Conservation (phyloP, 64 coral and sea anemone genomes). For the Montipora cactus region DNA sequence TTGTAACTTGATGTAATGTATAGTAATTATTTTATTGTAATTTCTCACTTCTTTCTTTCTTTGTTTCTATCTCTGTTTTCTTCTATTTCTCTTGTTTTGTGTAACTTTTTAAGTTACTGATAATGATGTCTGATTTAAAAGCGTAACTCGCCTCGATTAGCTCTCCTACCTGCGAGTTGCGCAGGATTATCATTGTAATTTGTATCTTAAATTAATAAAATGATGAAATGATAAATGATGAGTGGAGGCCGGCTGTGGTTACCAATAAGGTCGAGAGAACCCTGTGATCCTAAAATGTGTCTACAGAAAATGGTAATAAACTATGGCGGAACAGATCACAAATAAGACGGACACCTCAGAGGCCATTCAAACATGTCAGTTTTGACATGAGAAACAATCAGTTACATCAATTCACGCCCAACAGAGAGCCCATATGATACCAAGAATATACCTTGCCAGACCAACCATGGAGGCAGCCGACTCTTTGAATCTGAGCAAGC, state of each 20-base stretch:
- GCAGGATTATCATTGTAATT: no score
- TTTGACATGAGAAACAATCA: neutral
- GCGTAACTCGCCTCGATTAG: no score
- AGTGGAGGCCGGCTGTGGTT: neutral
- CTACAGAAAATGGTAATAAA: neutral
- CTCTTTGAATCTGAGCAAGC: neutral
- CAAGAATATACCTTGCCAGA: neutral
- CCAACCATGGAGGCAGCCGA: neutral
- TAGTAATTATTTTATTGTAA: no score
- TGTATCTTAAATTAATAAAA: no score
- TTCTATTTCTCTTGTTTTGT: no score
- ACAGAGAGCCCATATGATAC: neutral
- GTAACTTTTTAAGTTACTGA: no score
- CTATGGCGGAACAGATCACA: slow-evolving; percentile 21
- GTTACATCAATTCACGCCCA: neutral
- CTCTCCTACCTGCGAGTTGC: no score
- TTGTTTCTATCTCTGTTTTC: no score
- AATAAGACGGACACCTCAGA: slow-evolving; percentile 1
- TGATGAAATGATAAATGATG: no score
- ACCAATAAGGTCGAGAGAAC: neutral
- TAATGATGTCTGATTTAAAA: no score
- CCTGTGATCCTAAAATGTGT: neutral
- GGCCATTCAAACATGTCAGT: neutral
- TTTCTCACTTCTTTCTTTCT: no score
- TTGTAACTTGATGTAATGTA: no score